Percentiles rank a stretch among this genome's conserved stretches.
Conservation (phyloP, 2,113 vertebrate species). For the Cyprinodon variegatus region DNA sequence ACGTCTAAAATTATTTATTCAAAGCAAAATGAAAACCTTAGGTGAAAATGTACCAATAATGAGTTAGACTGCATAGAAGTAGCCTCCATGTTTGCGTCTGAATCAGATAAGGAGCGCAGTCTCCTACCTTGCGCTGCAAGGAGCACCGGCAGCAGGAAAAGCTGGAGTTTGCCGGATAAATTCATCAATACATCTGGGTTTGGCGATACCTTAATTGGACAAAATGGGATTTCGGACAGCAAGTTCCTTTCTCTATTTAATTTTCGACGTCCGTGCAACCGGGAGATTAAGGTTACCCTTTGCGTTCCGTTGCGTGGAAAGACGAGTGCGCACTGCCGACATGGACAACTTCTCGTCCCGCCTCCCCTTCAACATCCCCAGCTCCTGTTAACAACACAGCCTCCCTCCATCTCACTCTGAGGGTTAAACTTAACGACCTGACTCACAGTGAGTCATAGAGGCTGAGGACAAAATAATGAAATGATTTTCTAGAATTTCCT, state of each 20-base stretch:
- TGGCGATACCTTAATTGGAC: slow-evolving; percentile 1
- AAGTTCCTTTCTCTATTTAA: background rate
- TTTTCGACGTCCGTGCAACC: background rate
- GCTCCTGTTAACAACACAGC: slow-evolving; percentile 1
- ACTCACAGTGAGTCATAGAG: slow-evolving; percentile 67
- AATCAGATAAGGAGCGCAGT: background rate
- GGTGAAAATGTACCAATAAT: background rate
- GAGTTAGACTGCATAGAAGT: background rate
- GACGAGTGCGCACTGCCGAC: slow-evolving; percentile 61
- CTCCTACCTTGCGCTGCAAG: slow-evolving; percentile 75
- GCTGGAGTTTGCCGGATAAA: slow-evolving; percentile 61
- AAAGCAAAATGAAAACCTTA: background rate
- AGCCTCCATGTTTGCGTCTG: background rate
- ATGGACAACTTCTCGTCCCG: slow-evolving; percentile 65
- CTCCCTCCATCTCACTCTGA: slow-evolving; percentile 31
- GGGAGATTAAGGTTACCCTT: slow-evolving; percentile 23
- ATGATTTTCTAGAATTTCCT: background rate
- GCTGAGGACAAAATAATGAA: slow-evolving; percentile 38
- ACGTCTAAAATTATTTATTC: background rate
- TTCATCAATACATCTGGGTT: slow-evolving; percentile 63
- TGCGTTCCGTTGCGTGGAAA: slow-evolving; percentile 50
- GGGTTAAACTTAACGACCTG: slow-evolving; percentile 43
- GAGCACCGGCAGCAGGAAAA: slow-evolving; percentile 66
- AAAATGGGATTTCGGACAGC: background rate
- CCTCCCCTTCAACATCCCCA: slow-evolving; percentile 15